These are phyloP conservation scores for Agriotes lineatus DNA, from an alignment of 2,888 invertebrate species.

Conservation along the genomic window DNA sequence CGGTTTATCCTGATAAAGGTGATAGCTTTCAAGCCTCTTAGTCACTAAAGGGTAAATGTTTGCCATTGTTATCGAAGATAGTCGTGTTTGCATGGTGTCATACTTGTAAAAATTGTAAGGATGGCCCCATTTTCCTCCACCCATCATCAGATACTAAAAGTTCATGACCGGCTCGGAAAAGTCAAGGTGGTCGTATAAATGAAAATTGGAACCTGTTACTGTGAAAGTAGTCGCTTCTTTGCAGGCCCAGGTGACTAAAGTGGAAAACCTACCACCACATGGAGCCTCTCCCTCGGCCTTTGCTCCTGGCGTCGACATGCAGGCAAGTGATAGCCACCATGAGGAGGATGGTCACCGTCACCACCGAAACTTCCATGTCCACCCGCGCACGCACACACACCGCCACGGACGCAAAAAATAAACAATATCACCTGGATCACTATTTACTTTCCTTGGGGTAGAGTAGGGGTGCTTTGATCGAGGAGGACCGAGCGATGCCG, in stretches of 20 bases:
- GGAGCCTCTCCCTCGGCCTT: slow-evolving; percentile 85
- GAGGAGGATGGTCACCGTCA: slow-evolving; percentile 50
- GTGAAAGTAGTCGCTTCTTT: background rate
- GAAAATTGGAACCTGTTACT: no score
- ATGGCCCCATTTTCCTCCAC: background rate
- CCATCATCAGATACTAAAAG: background rate
- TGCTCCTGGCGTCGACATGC: slow-evolving; percentile 63
- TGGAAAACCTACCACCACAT: slow-evolving; percentile 87
- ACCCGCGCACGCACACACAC: slow-evolving; percentile 60
- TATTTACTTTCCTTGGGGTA: slow-evolving; percentile 63
- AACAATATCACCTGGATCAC: slow-evolving; percentile 64
- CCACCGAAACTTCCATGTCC: slow-evolving; percentile 53
- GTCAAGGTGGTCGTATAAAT: no score
- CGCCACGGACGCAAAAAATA: slow-evolving; percentile 64
- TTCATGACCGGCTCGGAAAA: background rate
- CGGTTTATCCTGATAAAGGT: slow-evolving; percentile 1
- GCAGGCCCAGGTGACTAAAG: background rate
- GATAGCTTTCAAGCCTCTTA: slow-evolving; percentile 8
- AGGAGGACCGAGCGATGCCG: slow-evolving; percentile 57
- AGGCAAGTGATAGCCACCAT: slow-evolving; percentile 28
- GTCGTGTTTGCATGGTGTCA: slow-evolving; percentile 22
- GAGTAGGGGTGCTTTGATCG: slow-evolving; percentile 61
- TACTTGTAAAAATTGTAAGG: no score
- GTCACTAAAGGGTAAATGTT: slow-evolving; percentile 20
- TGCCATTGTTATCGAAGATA: slow-evolving; percentile 31